These are phyloP conservation scores for Gymnocheta viridis DNA, from an alignment of 2,888 invertebrate species.

Conservation along the genomic window DNA sequence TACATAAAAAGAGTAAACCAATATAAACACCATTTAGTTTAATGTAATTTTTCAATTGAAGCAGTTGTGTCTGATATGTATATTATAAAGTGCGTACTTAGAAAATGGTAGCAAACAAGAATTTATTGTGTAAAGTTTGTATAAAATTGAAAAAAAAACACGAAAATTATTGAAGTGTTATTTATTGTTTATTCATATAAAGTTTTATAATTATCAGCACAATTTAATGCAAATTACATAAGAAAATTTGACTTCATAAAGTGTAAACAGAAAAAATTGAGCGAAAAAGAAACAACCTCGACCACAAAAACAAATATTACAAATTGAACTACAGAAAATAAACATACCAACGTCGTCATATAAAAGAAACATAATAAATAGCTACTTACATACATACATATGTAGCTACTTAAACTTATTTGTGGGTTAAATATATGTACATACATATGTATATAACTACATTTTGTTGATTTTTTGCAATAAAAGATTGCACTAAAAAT, in stretches of 20 bases:
- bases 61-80: slow-evolving; percentile 15
- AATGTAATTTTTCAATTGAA: slow-evolving; percentile 43
- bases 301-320: slow-evolving; percentile 24
- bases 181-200: slow-evolving; percentile 22
- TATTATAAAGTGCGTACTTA: neutral
- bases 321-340: slow-evolving; percentile 13
- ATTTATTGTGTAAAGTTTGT: slow-evolving; percentile 30
- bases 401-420: neutral
- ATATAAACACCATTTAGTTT: slow-evolving; percentile 49
- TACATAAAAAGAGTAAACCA: slow-evolving; percentile 4
- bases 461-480: neutral
- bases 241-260: slow-evolving; percentile 22
- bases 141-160: slow-evolving; percentile 7
- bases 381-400: neutral
- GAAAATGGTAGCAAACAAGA: neutral
- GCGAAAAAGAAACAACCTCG: slow-evolving; percentile 32
- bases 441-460: neutral
- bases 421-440: no score
- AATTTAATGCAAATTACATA: slow-evolving; percentile 54
- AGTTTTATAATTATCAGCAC: slow-evolving; percentile 12
- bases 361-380: neutral
- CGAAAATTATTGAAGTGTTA: neutral
- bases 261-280: slow-evolving; percentile 14
- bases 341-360: neutral
- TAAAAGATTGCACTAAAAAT: neutral